phyloP scores from a whole-genome alignment of 1,140 invertebrate genomes.

The Dendrolimus punctatus region DNA sequence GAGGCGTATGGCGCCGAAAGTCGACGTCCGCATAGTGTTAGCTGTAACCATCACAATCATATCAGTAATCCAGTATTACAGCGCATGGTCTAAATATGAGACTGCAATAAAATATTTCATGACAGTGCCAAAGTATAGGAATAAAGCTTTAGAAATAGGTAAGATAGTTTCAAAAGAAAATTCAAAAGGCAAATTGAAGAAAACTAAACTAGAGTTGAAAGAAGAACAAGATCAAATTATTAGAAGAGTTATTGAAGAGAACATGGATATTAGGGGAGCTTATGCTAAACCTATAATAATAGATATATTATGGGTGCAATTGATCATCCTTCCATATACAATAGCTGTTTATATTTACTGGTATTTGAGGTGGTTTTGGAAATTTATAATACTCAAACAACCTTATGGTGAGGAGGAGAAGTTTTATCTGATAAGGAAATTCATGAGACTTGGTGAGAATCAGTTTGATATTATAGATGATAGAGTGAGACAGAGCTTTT shows the following conservation, averaged over 20 bases:
- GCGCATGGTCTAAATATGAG: slow-evolving; percentile 83
- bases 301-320: slow-evolving; percentile 87
- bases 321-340: slow-evolving; percentile 84
- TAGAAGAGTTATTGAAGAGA: slow-evolving; percentile 87
- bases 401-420: slow-evolving; percentile 89
- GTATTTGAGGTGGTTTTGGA: slow-evolving; percentile 86
- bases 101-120: slow-evolving; percentile 90
- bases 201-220: slow-evolving; percentile 82
- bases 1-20: slow-evolving; percentile 87
- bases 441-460: slow-evolving; percentile 80
- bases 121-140: slow-evolving; percentile 90
- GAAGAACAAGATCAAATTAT: slow-evolving; percentile 84
- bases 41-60: slow-evolving; percentile 88
- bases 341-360: slow-evolving; percentile 79
- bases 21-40: slow-evolving; percentile 91
- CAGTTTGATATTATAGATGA: slow-evolving; percentile 83
- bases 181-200: slow-evolving; percentile 69
- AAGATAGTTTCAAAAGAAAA: slow-evolving; percentile 77
- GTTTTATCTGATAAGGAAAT: slow-evolving; percentile 85
- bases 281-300: slow-evolving; percentile 85
- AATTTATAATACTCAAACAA: slow-evolving; percentile 81
- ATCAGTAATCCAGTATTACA: slow-evolving; percentile 88
- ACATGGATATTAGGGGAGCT: slow-evolving; percentile 92
- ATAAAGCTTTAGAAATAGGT: slow-evolving; percentile 86
- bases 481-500: slow-evolving; percentile 80